Base-by-base conservation (phyloP, 1,140 invertebrate species). In the Microplitis demolitor region DNA sequence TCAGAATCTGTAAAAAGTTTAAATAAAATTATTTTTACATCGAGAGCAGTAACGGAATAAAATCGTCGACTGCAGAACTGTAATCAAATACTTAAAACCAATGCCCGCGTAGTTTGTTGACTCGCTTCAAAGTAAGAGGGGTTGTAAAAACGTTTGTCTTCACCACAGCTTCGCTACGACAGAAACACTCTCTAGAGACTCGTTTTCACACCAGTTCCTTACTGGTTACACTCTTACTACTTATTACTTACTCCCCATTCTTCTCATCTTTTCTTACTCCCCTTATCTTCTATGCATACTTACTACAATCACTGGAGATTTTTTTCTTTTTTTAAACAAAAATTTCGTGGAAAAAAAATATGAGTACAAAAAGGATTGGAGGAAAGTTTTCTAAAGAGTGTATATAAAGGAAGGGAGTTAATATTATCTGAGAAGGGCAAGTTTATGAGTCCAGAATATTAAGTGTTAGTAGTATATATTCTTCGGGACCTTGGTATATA, bases 41-140 rank as follows among this genome's bases (percentile, higher is more conserved):
- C 62, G 35, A 9, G 11, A 53, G 66, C 71, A 69, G 72, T 72
- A 72, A 53, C 37, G 9, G 39, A 56, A 56, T 69, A 70, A 66
- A 75, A 75, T 75, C 61, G 71, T 71, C 69, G 13, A 31, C 74
- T 74, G 74, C 77, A 77, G 77, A 70, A 79, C 77, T 79, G 80
- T 85, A 83, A 86, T 86, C 84, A 84, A 86, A 86, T 84, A 80
- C 80, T 84, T 80, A 79, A 83, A 82, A 81, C 75, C 78, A 66
- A 74, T 74, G 78, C 62, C 75, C 54, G 37, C 51, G 70, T 67
- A 33, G 16, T 64, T 53, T 71, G 51, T 37, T 53, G 37, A 24
- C 39, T 51, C 50, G 24, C 51, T 64, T 37, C 13, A 58, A 51
- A 68, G 14, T 53, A 72, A 74, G 66, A 24, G 63, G 54, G 63